Conservation (phyloP, 2,888 invertebrate genomes). For the Noctua fimbriata region DNA sequence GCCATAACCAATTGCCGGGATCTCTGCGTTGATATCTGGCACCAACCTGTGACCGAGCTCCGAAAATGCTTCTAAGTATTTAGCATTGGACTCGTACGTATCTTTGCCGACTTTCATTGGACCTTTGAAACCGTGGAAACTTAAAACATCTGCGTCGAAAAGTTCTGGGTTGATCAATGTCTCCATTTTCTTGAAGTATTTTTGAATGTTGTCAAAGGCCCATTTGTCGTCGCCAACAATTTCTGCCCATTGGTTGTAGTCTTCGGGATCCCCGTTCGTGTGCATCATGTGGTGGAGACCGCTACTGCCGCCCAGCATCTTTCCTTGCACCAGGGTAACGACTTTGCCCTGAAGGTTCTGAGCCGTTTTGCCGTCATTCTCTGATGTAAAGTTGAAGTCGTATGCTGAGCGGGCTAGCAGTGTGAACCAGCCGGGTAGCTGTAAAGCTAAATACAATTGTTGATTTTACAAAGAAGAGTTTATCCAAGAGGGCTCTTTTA, state of each 20-base stretch:
- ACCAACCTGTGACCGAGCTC: conserved; percentile 35
- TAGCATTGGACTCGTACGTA: background rate
- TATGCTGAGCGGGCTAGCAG: conserved; percentile 27
- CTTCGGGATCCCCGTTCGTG: conserved; percentile 29
- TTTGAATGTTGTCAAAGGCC: conserved; percentile 23
- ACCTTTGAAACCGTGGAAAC: conserved; percentile 30
- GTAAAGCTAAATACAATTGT: background rate
- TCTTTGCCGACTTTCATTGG: conserved; percentile 25
- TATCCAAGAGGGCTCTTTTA: no score
- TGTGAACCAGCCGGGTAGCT: conserved; percentile 31
- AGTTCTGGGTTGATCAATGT: conserved; percentile 1
- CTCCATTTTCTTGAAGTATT: conserved; percentile 39
- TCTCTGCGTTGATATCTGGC: conserved; percentile 25
- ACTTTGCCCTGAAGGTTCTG: conserved; percentile 33
- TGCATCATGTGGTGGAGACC: conserved; percentile 42
- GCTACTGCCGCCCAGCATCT: conserved; percentile 43
- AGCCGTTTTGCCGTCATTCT: conserved; percentile 31
- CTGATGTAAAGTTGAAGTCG: conserved; percentile 39
- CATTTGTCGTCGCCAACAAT: conserved; percentile 21
- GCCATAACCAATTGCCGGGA: conserved; percentile 19
- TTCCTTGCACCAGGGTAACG: conserved; percentile 33
- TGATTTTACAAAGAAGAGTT: background rate
- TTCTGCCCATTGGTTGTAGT: conserved; percentile 39
- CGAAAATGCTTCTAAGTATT: conserved; percentile 28
- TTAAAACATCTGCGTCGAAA: background rate